Evolutionary conservation across 2,113 vertebrate species (phyloP), one percentile per base, ranked within the genome.

Genomic region (Elanoides forficatus): DNA sequence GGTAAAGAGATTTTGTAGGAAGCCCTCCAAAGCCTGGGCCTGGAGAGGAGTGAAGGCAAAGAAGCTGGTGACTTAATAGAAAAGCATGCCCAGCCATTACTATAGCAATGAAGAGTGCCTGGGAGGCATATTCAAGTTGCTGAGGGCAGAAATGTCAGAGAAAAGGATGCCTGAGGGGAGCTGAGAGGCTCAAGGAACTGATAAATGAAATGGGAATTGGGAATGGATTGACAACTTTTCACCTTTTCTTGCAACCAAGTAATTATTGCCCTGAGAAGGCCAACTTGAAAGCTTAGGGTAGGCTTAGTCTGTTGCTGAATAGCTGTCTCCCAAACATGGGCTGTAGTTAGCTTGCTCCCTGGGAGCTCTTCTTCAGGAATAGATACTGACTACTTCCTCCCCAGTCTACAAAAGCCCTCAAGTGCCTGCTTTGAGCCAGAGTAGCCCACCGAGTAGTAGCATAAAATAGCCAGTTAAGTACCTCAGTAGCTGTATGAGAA

Each of bases 61-160:
- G 71, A 29, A 92, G 47, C 63, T 38, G 17, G 40, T 81, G 65
- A 71, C 60, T 93, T 75, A 80, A 73, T 27, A 86, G 53, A 26
- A 89, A 93, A 90, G 20, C 8, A 21, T 76, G 50, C 42, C 71
- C 68, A 86, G 84, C 18, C 53, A 84, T 67, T 76, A 60, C 66
- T 60, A 7, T 6, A 87, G 60, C 53, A 65, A 53, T 89, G 78
- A 85, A 80, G 42, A 90, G 32, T 86, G 87, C 84, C 89, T 86
- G 62, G 48, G 34, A 89, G 93, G 89, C 55, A 88, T 74, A 83
- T 73, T 93, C 50, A 66, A 34, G 55, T 80, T 87, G 53, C 78
- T 85, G 45, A 55, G 93, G 89, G 81, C 89, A 90, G 67, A 96
- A 92, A 83, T 90, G 83, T 91, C 42, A 86, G 53, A 90, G 50